Base-by-base conservation (phyloP, 2,888 invertebrate genomes). In the Nomada fabriciana region DNA sequence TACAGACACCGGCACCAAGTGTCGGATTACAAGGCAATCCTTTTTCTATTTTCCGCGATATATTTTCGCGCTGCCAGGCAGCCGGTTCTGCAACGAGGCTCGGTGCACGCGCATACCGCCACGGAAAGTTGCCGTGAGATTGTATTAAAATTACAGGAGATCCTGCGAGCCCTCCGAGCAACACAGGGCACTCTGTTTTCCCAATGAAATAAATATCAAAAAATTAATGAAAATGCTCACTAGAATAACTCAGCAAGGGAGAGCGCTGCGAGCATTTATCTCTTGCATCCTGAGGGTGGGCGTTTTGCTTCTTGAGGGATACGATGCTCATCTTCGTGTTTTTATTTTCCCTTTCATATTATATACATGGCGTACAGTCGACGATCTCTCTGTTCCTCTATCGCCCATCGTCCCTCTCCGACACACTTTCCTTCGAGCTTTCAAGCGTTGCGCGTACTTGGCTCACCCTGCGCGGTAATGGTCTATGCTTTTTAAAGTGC, bases 401-500 rank as follows among this genome's bases (percentile, higher is more conserved):
- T 59, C 25, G 25, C 67, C 15, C 57, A 25, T 29, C 60, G 36
- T 71, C 47, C 29, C 2, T 36, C 53, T 15, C 42, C 57, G 72
- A 55, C 72, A 61, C 70, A 61, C 55, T 74, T 72, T 52, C 76
- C 80, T 71, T 75, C 77, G 71, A 76, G 89, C 88, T 89, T 89
- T 88, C 88, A 88, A 86, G 82, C 85, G 73, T 83, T 80, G 78
- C 84, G 76, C 76, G 81, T 85, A 84, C 88, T 85, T 88, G 84
- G 81, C 85, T 85, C 85, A 81, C 78, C 85, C 82, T 64, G 82
- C 87, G 74, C 80, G 86, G 86, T 89, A 89, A 89, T 88, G 86
- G 88, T 78, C 86, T 80, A 83, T 80, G 86, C 86, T 88, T 88
- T 88, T 76, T 83, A 86, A 86, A 88, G 88, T 81, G 76, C 85